A percentile compares a stretch with the other conserved stretches of the same genome.
These are phyloP conservation scores for Paradisaea rubra DNA, from an alignment of 2,113 vertebrate genomes.

Conservation along the genomic window DNA sequence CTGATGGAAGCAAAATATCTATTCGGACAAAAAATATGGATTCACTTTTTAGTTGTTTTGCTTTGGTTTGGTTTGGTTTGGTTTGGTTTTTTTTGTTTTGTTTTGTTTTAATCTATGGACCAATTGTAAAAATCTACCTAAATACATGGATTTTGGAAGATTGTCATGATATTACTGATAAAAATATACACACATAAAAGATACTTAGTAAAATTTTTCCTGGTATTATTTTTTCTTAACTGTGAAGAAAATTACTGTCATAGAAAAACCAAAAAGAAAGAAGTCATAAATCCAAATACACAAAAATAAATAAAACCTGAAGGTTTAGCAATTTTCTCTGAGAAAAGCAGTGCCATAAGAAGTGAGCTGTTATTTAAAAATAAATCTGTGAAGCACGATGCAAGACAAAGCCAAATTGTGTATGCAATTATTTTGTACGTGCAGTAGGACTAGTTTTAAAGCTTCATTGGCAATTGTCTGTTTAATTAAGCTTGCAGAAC, in stretches of 20 bases:
- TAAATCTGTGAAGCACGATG: neutral
- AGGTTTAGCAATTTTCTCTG: neutral
- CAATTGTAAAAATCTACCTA: neutral
- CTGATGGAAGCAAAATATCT: neutral
- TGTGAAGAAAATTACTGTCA: neutral
- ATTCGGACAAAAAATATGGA: neutral
- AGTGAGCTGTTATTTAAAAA: slow-evolving; percentile 2
- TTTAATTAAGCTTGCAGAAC: slow-evolving; percentile 10
- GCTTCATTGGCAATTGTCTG: neutral
- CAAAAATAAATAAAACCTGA: neutral
- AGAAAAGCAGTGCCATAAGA: neutral
- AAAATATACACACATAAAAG: neutral
- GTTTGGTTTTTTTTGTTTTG: neutral
- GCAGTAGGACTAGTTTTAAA: neutral
- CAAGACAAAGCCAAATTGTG: neutral
- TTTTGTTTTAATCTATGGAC: no score
- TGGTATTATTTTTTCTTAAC: neutral
- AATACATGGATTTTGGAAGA: neutral
- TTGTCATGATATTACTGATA: neutral
- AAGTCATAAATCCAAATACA: neutral
- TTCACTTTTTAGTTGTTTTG: neutral
- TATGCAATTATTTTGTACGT: neutral
- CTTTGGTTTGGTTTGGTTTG: neutral
- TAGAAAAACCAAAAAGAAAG: neutral
- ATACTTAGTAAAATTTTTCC: neutral